Conservation (phyloP, 2,888 invertebrate genomes). For the Thalpophila matura region DNA sequence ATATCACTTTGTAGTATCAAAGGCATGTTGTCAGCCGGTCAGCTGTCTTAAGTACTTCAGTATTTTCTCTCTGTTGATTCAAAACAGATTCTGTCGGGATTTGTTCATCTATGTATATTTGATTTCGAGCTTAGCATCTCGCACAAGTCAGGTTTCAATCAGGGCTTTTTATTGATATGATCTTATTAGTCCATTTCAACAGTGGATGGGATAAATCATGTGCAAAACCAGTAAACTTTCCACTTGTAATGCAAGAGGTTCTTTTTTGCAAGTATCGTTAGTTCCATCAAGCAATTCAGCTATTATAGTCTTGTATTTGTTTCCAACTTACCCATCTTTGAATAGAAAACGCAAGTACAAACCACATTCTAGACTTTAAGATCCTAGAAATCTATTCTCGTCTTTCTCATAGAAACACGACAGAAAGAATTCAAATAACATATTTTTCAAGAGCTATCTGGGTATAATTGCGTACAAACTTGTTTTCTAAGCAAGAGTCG, state of each 20-base stretch:
- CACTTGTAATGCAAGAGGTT: too few relatives aligned
- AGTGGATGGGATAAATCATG: too few relatives aligned
- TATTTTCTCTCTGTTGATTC: too few relatives aligned
- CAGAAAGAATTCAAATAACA: slow-evolving; percentile 57
- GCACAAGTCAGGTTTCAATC: too few relatives aligned
- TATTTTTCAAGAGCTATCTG: slow-evolving; percentile 64
- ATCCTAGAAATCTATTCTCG: slow-evolving; percentile 43
- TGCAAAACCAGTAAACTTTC: too few relatives aligned
- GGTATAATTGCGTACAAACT: slow-evolving; percentile 67
- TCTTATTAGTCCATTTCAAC: too few relatives aligned
- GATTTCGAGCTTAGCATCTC: too few relatives aligned
- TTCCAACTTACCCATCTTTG: neutral
- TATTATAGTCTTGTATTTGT: neutral
- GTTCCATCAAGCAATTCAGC: neutral
- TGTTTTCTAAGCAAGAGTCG: slow-evolving; percentile 69
- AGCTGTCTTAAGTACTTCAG: neutral
- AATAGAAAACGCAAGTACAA: slow-evolving; percentile 7
- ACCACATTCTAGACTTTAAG: slow-evolving; percentile 33
- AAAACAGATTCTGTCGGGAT: too few relatives aligned
- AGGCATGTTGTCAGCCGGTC: neutral
- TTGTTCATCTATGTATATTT: too few relatives aligned
- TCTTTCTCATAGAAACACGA: slow-evolving; percentile 48
- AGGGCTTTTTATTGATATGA: too few relatives aligned
- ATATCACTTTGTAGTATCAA: neutral
- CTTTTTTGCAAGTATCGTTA: neutral